These are phyloP conservation scores for Drosophila sp. DNA, from an alignment of 1,140 invertebrate genomes.

Conservation along the genomic window DNA sequence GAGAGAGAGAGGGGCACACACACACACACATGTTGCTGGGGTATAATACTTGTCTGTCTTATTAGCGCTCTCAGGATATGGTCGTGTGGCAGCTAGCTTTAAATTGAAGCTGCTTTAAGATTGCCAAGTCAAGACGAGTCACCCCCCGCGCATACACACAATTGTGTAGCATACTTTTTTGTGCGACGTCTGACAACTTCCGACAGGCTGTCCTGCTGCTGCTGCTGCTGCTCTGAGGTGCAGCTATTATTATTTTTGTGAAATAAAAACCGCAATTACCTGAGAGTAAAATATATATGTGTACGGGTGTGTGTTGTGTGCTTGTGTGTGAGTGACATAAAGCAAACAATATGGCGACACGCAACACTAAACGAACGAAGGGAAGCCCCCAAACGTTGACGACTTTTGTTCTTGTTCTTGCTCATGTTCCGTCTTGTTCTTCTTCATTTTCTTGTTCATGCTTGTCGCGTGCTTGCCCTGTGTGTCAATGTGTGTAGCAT, in stretches of 20 bases:
- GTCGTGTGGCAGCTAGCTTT: conserved; percentile 20
- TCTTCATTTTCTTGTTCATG: conserved; percentile 5
- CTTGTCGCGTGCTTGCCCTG: conserved; percentile 10
- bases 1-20: not conserved
- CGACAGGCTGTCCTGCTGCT: conserved; percentile 47
- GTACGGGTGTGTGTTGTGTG: conserved; percentile 34
- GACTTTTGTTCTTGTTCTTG: conserved; percentile 46
- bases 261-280: conserved; percentile 81
- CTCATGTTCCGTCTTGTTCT: conserved; percentile 26
- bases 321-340: conserved; percentile 66
- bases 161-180: conserved; percentile 53
- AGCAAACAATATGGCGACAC: conserved; percentile 80
- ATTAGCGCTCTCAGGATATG: conserved; percentile 61
- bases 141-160: not conserved
- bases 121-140: not conserved
- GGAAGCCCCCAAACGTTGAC: conserved; percentile 14
- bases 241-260: conserved; percentile 74
- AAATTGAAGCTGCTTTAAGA: conserved; percentile 61
- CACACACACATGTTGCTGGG: conserved; percentile 35
- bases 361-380: conserved; percentile 69
- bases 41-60: conserved; percentile 44
- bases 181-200: conserved; percentile 64
- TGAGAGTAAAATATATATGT: conserved; percentile 71
- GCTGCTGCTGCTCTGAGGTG: conserved; percentile 36
- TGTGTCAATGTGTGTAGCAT: conserved; percentile 1